Percentiles rank a stretch among this genome's conserved stretches.
These are phyloP conservation scores for Numida meleagris DNA, from an alignment of 2,113 vertebrate species.

Conservation along the genomic window DNA sequence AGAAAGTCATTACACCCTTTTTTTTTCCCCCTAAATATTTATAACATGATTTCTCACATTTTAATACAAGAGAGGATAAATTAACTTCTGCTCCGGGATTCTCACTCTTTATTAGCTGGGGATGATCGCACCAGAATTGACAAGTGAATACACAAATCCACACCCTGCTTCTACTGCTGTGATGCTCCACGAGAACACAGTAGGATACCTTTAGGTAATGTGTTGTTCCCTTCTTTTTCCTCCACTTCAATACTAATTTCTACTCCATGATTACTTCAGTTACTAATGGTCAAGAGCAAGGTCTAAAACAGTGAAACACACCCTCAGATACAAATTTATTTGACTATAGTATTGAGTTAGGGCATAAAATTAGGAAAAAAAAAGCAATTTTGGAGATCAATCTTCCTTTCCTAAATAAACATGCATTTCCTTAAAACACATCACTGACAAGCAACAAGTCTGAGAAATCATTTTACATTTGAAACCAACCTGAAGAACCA, in stretches of 20 bases:
- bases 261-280: background rate
- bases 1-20: background rate
- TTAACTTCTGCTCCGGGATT: background rate
- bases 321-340: background rate
- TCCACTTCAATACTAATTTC: background rate
- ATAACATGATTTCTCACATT: background rate
- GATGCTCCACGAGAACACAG: fast-evolving
- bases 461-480: background rate
- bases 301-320: background rate
- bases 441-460: background rate
- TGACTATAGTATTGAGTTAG: background rate
- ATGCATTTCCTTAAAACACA: background rate
- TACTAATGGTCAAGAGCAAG: background rate
- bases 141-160: background rate
- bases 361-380: background rate
- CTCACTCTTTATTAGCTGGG: background rate
- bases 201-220: background rate
- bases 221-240: background rate
- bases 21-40: background rate
- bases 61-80: background rate
- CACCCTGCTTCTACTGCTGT: background rate
- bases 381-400: background rate
- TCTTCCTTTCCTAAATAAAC: background rate
- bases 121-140: background rate
- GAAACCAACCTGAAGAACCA: background rate